A percentile compares a stretch with the other conserved stretches of the same genome.
Evolutionary conservation across 2,888 invertebrate species (phyloP).

Genomic region (Agriotes lineatus): DNA sequence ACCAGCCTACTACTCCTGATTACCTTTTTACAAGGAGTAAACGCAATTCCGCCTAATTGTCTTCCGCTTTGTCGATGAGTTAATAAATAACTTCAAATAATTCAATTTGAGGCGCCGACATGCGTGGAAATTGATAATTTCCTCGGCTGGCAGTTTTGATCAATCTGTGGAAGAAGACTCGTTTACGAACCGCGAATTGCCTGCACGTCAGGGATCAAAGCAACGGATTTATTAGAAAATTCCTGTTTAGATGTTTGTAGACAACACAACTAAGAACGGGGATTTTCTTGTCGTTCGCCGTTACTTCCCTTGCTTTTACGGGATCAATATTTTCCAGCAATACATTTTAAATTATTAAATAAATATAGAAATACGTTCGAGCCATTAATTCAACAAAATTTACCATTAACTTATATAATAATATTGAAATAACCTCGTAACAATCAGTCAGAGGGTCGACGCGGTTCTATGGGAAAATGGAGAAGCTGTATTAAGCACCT

Average conservation of each 20-base stretch:
- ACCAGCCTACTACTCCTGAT: conserved; percentile 43
- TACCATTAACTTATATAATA: too few species aligned
- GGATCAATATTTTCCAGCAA: too few species aligned
- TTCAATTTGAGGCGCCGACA: conserved; percentile 19
- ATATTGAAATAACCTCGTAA: too few species aligned
- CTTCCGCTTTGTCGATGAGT: conserved; percentile 33
- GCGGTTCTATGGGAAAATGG: too few species aligned
- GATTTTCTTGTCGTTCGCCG: too few species aligned
- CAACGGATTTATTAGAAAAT: conserved; percentile 11
- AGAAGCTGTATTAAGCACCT: too few species aligned
- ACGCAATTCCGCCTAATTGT: conserved; percentile 40
- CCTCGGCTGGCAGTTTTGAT: conserved; percentile 6
- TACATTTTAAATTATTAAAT: too few species aligned
- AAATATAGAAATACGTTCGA: too few species aligned
- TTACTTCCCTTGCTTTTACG: too few species aligned
- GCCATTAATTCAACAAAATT: too few species aligned
- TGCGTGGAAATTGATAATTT: conserved; percentile 20
- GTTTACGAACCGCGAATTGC: conserved; percentile 11
- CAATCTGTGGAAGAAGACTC: background rate
- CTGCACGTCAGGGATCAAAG: conserved; percentile 15
- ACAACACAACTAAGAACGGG: background rate
- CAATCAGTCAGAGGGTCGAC: too few species aligned
- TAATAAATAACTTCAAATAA: conserved; percentile 33
- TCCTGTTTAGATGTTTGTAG: conserved; percentile 6
- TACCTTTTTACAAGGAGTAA: conserved; percentile 46